Base-by-base conservation (phyloP, 2,113 vertebrate species). In the Aphelocoma coerulescens region DNA sequence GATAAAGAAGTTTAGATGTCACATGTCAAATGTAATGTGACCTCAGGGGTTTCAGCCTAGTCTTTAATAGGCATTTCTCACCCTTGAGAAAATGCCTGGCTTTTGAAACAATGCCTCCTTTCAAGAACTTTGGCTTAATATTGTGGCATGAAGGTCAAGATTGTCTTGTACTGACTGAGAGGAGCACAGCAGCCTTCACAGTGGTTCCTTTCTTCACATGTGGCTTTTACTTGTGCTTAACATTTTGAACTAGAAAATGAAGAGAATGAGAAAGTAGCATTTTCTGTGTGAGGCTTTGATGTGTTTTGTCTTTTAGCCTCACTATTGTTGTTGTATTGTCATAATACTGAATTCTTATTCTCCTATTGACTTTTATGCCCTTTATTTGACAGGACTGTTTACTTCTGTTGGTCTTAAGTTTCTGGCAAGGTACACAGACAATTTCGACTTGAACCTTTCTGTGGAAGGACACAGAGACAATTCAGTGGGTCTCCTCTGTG, bases 51-150 rank as follows among this genome's bases (percentile, higher is more conserved):
- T 95, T 81, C 68, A 89, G 24, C 41, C 52, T 23, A 65, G 59
- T 72, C 43, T 62, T 88, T 94, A 88, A 51, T 66, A 89, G 83
- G 68, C 57, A 43, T 92, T 85, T 88, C 52, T 96, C 81, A 73
- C 77, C 58, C 76, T 72, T 30, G 65, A 80, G 78, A 92, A 93
- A 92, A 35, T 0, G 3, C 18, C 32, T 78, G 59, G 69, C 80
- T 85, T 96, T 85, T 95, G 93, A 97, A 95, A 96, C 85, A 94
- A 96, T 91, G 54, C 55, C 54, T 76, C 4, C 46, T 93, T 95
- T 96, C 66, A 90, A 68, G 73, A 90, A 78, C 52, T 95, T 84
- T 10, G 7, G 41, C 65, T 94, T 93, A 84, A 43, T 92, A 16
- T 89, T 75, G 16, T 67, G 55, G 28, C 54, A 52, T 44, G 83